These are phyloP conservation scores for Myocastor coypus DNA, from an alignment of 2,113 vertebrate species.

Conservation along the genomic window DNA sequence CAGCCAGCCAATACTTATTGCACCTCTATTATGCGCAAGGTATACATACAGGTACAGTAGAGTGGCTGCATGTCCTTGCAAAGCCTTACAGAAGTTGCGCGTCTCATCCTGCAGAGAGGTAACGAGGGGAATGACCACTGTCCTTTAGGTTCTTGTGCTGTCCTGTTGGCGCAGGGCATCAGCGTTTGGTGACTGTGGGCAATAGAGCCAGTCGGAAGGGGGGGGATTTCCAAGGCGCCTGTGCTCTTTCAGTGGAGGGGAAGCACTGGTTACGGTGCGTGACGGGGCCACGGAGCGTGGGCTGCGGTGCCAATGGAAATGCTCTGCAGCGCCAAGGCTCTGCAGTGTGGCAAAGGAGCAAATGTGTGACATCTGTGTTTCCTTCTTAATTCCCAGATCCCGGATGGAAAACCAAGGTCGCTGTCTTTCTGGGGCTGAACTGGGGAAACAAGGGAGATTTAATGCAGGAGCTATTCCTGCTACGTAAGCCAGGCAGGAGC, in stretches of 20 bases:
- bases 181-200: neutral
- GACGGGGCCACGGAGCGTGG: neutral
- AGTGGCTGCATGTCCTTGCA: neutral
- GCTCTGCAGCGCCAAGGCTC: neutral
- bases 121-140: neutral
- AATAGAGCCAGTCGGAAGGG: neutral
- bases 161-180: neutral
- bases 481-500: neutral
- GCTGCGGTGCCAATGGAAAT: neutral
- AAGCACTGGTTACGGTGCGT: neutral
- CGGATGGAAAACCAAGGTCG: neutral
- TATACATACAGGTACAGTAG: neutral
- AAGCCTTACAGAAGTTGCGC: neutral
- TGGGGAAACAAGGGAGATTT: neutral
- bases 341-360: neutral
- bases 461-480: neutral
- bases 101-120: neutral
- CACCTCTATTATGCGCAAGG: neutral
- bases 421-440: neutral
- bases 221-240: neutral
- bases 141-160: neutral
- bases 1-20: neutral
- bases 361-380: neutral
- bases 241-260: neutral
- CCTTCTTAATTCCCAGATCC: neutral